These are phyloP conservation scores for Anser cygnoides DNA, from an alignment of 2,113 vertebrate genomes.

Conservation along the genomic window DNA sequence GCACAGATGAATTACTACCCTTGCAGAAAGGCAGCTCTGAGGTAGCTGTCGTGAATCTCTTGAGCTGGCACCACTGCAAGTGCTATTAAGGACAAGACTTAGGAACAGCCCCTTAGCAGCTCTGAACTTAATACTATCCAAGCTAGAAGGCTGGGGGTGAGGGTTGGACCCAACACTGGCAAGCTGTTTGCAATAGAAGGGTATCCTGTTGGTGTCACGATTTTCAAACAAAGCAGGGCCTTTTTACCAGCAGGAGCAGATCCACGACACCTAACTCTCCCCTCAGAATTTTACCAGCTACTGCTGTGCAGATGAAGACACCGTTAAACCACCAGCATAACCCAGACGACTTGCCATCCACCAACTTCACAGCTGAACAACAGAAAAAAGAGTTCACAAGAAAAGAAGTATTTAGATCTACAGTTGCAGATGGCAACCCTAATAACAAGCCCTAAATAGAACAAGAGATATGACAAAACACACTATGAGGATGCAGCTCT, in stretches of 20 bases:
- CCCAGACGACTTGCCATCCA: background rate
- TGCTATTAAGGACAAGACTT: background rate
- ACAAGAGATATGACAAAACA: background rate
- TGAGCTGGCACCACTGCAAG: background rate
- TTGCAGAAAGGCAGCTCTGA: background rate
- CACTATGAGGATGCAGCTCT: background rate
- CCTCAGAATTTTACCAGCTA: background rate
- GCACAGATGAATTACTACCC: background rate
- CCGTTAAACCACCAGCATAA: background rate
- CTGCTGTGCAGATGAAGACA: background rate
- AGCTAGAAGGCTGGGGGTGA: background rate
- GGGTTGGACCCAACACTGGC: background rate
- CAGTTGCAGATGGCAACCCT: background rate
- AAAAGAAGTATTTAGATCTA: background rate
- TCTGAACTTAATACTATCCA: background rate
- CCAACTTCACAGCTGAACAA: background rate
- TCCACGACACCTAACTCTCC: background rate
- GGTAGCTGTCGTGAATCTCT: background rate
- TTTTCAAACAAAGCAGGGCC: background rate
- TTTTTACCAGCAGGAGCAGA: background rate
- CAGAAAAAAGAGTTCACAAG: background rate
- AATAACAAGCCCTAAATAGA: background rate
- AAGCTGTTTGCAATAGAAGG: background rate
- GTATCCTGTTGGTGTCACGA: background rate
- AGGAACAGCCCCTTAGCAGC: background rate